These are phyloP conservation scores for Mastomys coucha DNA, from an alignment of 2,113 vertebrate genomes.

Conservation along the genomic window DNA sequence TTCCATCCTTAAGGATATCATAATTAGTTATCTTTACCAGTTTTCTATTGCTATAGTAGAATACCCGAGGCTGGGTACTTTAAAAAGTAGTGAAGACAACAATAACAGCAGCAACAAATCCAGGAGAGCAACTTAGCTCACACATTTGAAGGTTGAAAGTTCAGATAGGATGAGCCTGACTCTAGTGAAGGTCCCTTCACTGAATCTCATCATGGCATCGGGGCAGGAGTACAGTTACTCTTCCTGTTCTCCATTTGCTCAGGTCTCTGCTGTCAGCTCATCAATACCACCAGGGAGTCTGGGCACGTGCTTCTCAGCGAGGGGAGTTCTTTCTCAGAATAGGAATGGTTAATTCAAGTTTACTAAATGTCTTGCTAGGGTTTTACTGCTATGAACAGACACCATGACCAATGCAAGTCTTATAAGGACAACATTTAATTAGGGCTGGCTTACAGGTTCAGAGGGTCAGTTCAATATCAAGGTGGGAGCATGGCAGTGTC, in stretches of 20 bases:
- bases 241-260: not conserved
- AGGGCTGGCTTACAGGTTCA: too few species aligned
- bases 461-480: too few species aligned
- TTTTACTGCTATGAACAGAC: too few species aligned
- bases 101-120: not conserved
- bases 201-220: not conserved
- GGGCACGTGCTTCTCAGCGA: not conserved
- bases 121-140: not conserved
- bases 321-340: not conserved
- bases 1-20: not conserved
- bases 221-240: not conserved
- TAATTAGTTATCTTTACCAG: not conserved
- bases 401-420: too few species aligned
- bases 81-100: not conserved
- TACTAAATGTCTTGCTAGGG: not conserved
- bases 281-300: not conserved
- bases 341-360: not conserved
- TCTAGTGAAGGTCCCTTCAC: not conserved
- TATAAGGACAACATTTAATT: too few species aligned
- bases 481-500: too few species aligned
- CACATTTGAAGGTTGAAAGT: not conserved
- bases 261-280: not conserved
- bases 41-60: not conserved
- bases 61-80: not conserved
- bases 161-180: not conserved